Evolutionary conservation across 2,113 vertebrate genomes (phyloP), one percentile per base, ranked within the genome.

Genomic region (Bufo gargarizans): DNA sequence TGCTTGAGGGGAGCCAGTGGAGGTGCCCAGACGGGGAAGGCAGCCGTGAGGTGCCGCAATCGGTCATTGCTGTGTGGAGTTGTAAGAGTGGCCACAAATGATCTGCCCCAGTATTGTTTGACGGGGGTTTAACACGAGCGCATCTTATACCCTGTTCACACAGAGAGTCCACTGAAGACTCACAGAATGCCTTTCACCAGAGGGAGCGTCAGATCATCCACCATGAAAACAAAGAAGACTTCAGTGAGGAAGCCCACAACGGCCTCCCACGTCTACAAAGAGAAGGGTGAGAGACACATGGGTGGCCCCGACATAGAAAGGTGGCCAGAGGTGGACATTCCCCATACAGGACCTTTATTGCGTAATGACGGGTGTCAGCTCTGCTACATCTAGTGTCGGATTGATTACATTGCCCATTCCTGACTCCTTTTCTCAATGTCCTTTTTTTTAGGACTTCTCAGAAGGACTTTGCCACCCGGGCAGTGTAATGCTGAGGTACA

Each of bases 151-250:
- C 33, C 6, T 16, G 10, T 53, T 0, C 45, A 33, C 88, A 91
- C 69, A 84, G 92, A 94, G 56, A 55, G 76, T 76, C 56, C 85
- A 56, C 85, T 22, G 89, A 91, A 89, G 22, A 69, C 84, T 53
- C 91, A 90, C 89, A 95, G 89, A 67, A 88, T 77, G 90, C 14
- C 77, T 85, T 0, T 14, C 84, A 1, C 5, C 88, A 92, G 95
- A 88, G 84, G 82, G n/a, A 78, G 77, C 72, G 74, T 91, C n/a
- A 94, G 91, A 89, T 84, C 89, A 83, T 88, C 90, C 69, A 91
- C 90, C 83, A 88, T 83, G 72, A 93, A 92, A 94, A 92, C 83
- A 12, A 95, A 92, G 90, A 96, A 92, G 90, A 97, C 92, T 87
- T 89, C 19, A 0, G 71, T 12, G 4, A 96, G 93, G 92, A 97